Conservation (phyloP, 2,113 vertebrate species). For the Anthoscopus minutus region DNA sequence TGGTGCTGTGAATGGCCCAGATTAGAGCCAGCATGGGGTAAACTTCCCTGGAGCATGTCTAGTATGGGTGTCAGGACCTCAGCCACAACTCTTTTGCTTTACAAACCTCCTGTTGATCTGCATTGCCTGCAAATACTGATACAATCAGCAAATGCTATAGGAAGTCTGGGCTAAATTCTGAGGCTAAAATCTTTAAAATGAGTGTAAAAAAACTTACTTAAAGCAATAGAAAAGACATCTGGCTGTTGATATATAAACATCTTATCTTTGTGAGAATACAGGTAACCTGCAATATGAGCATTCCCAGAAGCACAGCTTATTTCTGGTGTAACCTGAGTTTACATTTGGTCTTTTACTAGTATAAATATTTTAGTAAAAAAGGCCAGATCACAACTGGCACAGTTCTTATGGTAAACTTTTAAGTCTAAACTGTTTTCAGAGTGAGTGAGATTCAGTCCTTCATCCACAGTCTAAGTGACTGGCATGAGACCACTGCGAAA, state of each 20-base stretch:
- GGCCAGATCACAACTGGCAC: neutral
- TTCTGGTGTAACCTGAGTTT: conserved; percentile 33
- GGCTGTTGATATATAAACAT: neutral
- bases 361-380: conserved; percentile 43
- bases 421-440: neutral
- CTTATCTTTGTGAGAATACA: neutral
- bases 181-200: neutral
- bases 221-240: neutral
- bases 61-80: neutral
- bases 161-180: neutral
- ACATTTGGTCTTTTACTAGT: conserved; percentile 6
- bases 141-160: neutral
- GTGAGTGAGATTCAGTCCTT: neutral
- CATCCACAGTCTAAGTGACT: neutral
- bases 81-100: neutral
- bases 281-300: neutral
- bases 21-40: neutral
- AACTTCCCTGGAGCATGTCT: neutral
- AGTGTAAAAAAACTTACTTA: neutral
- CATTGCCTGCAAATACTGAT: neutral
- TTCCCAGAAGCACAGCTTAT: conserved; percentile 27
- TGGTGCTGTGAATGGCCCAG: neutral
- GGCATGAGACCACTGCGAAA: neutral
- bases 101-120: neutral
- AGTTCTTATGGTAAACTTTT: neutral